Evolutionary conservation across 2,113 vertebrate genomes (phyloP).

Genomic region (Trogon melanurus): DNA sequence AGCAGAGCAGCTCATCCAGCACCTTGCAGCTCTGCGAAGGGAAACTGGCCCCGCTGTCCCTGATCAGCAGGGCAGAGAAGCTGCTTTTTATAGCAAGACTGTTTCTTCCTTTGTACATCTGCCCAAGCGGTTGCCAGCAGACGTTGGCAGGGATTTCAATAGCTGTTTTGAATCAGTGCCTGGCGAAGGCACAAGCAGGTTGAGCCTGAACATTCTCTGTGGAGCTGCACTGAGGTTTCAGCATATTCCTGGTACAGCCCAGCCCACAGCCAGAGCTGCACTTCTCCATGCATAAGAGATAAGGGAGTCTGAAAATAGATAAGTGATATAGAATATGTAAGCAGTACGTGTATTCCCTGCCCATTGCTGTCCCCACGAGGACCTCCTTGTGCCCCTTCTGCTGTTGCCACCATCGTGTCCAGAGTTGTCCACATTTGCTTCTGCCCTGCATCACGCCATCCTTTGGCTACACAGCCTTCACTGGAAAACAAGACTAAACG

Average conservation of each 20-base stretch:
- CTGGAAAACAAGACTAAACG: background rate
- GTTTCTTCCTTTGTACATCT: slow-evolving; percentile 11
- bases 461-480: background rate
- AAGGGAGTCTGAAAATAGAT: background rate
- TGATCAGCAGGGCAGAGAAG: background rate
- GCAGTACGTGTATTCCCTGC: background rate
- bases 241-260: background rate
- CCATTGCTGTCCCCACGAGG: background rate
- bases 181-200: background rate
- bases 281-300: background rate
- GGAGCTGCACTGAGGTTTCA: background rate
- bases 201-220: background rate
- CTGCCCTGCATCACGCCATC: background rate
- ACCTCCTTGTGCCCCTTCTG: background rate
- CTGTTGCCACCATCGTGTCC: background rate
- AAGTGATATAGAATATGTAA: background rate
- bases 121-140: slow-evolving; percentile 6
- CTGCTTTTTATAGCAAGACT: background rate
- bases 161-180: background rate
- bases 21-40: background rate
- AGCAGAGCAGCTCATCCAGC: background rate
- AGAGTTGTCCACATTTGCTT: background rate
- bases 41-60: background rate
- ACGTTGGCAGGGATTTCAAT: slow-evolving; percentile 31
- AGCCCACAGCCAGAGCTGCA: background rate